Conservation (phyloP, 2,888 invertebrate genomes). For the Eupithecia insigniata region DNA sequence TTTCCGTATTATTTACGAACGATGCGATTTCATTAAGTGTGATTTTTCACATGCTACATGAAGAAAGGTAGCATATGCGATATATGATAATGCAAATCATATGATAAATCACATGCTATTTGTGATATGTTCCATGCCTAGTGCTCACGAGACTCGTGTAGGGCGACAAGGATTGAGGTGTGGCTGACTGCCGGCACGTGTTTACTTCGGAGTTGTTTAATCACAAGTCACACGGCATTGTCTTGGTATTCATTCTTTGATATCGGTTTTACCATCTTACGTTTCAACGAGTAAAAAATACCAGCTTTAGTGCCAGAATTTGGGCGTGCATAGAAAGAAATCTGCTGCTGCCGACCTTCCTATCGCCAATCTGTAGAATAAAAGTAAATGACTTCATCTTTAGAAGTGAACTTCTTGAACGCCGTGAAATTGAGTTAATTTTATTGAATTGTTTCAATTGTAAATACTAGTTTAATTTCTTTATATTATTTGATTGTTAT, state of each 20-base stretch:
- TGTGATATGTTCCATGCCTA: too few species aligned
- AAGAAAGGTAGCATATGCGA: too few species aligned
- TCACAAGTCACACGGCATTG: not conserved
- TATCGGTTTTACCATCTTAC: not conserved
- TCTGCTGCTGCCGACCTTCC: not conserved
- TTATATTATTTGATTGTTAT: too few species aligned
- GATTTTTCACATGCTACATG: too few species aligned
- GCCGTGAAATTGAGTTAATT: not conserved
- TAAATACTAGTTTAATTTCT: too few species aligned
- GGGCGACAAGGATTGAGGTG: not conserved
- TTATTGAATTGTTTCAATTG: too few species aligned
- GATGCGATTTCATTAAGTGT: too few species aligned
- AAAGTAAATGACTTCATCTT: not conserved
- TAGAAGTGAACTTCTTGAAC: not conserved
- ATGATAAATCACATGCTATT: too few species aligned
- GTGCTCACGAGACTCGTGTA: conserved; percentile 3
- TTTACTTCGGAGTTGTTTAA: not conserved
- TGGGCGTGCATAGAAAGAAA: not conserved
- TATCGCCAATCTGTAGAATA: too few species aligned
- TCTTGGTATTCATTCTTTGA: not conserved
- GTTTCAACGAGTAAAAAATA: not conserved
- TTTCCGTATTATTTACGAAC: too few species aligned
- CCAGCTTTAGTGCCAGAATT: not conserved
- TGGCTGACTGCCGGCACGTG: not conserved
- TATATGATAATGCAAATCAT: too few species aligned